phyloP scores from a whole-genome alignment of 2,113 vertebrate genomes.

The Pipra filicauda region DNA sequence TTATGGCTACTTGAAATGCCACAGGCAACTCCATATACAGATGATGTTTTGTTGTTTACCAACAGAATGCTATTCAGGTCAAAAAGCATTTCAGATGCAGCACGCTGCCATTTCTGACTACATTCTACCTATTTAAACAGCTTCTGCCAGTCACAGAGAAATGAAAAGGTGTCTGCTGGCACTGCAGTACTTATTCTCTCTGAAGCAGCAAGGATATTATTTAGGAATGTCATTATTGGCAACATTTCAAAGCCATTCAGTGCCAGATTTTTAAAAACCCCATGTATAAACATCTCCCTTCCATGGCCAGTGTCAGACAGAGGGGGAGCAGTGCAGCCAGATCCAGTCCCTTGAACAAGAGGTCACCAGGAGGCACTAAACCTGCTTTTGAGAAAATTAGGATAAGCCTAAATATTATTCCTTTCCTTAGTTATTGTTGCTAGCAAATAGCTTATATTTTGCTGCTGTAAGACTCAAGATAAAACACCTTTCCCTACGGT shows the following conservation, averaged over 20 bases:
- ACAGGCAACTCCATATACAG: not conserved
- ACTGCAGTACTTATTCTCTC: not conserved
- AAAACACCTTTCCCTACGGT: not conserved
- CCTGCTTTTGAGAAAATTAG: not conserved
- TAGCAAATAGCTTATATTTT: not conserved
- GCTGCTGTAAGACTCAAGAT: not conserved
- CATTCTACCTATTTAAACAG: not conserved
- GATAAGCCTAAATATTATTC: not conserved
- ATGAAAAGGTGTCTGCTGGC: not conserved
- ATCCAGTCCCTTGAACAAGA: not conserved
- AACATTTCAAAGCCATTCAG: slow-evolving; percentile 2
- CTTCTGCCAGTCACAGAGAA: not conserved
- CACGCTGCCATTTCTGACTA: not conserved
- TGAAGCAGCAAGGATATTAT: slow-evolving; percentile 20
- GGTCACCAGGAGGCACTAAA: not conserved
- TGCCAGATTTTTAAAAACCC: not conserved
- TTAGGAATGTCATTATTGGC: slow-evolving; percentile 8
- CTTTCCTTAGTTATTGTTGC: not conserved
- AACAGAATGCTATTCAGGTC: not conserved
- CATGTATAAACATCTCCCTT: not conserved
- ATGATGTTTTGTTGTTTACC: not conserved
- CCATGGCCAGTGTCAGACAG: not conserved
- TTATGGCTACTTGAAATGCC: not conserved
- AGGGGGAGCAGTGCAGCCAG: not conserved
- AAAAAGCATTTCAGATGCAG: not conserved